These are phyloP conservation scores for Ips typographus DNA, from an alignment of 1,140 invertebrate genomes.

Conservation along the genomic window DNA sequence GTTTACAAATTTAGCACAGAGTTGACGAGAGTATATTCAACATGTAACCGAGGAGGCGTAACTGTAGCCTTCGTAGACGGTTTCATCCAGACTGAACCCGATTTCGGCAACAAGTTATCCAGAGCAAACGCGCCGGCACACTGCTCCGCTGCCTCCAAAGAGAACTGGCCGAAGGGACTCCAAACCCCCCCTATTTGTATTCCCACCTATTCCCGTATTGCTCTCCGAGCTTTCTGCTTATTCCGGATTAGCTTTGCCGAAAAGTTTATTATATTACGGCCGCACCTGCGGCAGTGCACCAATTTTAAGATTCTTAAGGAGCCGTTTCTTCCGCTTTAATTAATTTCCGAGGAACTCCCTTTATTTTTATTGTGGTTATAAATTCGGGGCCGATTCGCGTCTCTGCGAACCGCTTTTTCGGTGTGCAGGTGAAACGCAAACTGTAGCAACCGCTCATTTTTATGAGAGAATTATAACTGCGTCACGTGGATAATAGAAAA, in stretches of 20 bases:
- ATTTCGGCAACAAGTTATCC: slow-evolving; percentile 28
- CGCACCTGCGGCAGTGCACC: slow-evolving; percentile 32
- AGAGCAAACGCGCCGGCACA: slow-evolving; percentile 24
- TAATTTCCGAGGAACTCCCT: slow-evolving; percentile 21
- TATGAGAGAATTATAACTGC: too few relatives aligned
- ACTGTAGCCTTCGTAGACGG: slow-evolving; percentile 4
- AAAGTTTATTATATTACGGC: slow-evolving; percentile 31
- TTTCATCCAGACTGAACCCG: background rate
- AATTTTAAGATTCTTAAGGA: slow-evolving; percentile 19
- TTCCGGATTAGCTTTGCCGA: slow-evolving; percentile 30
- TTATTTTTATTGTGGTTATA: slow-evolving; percentile 22
- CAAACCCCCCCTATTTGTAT: slow-evolving; percentile 32
- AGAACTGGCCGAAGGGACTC: slow-evolving; percentile 20
- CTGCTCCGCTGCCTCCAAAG: slow-evolving; percentile 23
- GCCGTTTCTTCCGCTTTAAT: slow-evolving; percentile 20
- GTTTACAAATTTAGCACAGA: too few relatives aligned
- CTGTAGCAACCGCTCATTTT: too few relatives aligned
- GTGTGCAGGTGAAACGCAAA: too few relatives aligned
- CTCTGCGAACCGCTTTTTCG: too few relatives aligned
- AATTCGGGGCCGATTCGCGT: slow-evolving; percentile 2
- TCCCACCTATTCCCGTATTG: slow-evolving; percentile 35
- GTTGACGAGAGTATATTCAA: background rate
- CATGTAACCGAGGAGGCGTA: slow-evolving; percentile 30
- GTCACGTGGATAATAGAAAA: too few relatives aligned
- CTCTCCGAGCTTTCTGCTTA: slow-evolving; percentile 38